These are phyloP conservation scores for Meteorus cinctellus DNA, from an alignment of 2,888 invertebrate species.

Conservation along the genomic window DNA sequence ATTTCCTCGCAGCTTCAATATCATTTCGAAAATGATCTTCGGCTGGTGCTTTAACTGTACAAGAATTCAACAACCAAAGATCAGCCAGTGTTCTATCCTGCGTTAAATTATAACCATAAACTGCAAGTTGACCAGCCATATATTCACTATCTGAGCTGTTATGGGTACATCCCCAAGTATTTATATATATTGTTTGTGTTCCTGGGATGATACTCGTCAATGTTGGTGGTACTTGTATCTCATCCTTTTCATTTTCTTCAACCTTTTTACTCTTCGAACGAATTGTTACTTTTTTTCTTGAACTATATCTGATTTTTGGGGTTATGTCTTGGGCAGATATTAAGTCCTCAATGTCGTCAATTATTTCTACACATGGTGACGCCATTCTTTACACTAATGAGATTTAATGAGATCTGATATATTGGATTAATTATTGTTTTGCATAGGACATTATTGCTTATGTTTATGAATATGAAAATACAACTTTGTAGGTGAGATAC, in stretches of 20 bases:
- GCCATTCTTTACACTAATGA: conserved; percentile 72
- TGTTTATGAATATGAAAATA: background rate
- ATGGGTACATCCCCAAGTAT: conserved; percentile 99
- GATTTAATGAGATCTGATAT: background rate
- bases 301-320: conserved; percentile 85
- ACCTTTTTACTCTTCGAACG: conserved; percentile 74
- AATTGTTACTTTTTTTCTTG: conserved; percentile 81
- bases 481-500: background rate
- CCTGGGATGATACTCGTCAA: conserved; percentile 77
- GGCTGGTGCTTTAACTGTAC: conserved; percentile 98
- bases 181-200: conserved; percentile 79
- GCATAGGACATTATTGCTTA: conserved; percentile 40
- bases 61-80: conserved; percentile 96
- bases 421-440: background rate
- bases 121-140: conserved; percentile 95
- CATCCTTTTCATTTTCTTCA: conserved; percentile 41
- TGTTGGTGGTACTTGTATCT: conserved; percentile 53
- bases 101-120: conserved; percentile 90
- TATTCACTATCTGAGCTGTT: conserved; percentile 99
- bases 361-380: conserved; percentile 79
- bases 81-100: conserved; percentile 88
- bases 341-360: conserved; percentile 90
- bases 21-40: conserved; percentile 97
- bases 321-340: conserved; percentile 87
- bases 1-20: conserved; percentile 82